phyloP scores from a whole-genome alignment of 2,888 invertebrate species.

The Monopis laevigella region DNA sequence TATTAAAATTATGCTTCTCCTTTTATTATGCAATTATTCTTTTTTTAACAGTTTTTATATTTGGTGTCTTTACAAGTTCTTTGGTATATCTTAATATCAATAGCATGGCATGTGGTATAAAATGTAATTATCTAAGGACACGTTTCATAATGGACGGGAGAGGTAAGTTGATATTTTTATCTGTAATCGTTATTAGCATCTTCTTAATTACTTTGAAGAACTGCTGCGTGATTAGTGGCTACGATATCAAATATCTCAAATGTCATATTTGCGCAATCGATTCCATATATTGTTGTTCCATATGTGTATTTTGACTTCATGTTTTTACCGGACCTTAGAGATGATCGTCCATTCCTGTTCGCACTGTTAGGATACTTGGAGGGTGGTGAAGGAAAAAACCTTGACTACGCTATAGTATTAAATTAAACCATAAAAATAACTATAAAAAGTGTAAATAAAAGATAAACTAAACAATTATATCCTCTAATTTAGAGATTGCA shows the following conservation, averaged over 20 bases:
- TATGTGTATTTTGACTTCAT: too few species aligned
- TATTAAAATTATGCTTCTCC: not conserved
- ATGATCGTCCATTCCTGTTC: conserved; percentile 10
- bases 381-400: conserved; percentile 34
- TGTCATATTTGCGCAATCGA: conserved; percentile 47
- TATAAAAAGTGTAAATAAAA: conserved; percentile 23
- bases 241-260: too few species aligned
- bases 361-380: conserved; percentile 50
- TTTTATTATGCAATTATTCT: not conserved
- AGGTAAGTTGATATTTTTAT: conserved; percentile 44
- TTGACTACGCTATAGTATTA: not conserved
- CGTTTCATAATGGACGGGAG: too few species aligned
- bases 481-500: conserved; percentile 41
- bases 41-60: not conserved
- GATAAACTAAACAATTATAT: conserved; percentile 33
- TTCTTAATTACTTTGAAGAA: conserved; percentile 18
- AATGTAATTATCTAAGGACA: conserved; percentile 24
- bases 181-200: conserved; percentile 17
- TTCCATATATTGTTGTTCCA: conserved; percentile 57
- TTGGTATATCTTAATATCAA: conserved; percentile 17
- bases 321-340: too few species aligned
- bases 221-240: too few species aligned
- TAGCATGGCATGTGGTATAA: conserved; percentile 46
- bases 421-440: conserved; percentile 21
- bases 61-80: not conserved